A percentile compares a stretch with the other conserved stretches of the same genome.
phyloP scores from a whole-genome alignment of 2,888 invertebrate genomes.

The Chorisops tibialis region DNA sequence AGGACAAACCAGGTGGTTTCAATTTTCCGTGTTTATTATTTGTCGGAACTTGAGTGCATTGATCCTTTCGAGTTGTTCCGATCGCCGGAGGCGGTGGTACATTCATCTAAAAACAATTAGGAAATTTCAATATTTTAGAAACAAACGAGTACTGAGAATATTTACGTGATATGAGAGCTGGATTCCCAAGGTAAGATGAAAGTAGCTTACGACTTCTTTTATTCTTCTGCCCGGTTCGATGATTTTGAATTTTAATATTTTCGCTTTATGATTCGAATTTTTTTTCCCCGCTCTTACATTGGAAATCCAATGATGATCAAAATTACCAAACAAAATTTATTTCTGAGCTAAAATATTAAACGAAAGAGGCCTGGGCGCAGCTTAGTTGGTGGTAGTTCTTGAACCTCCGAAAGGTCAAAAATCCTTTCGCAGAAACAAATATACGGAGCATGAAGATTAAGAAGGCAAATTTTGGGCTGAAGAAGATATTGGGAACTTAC shows the following conservation, averaged over 20 bases:
- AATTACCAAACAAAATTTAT: not conserved
- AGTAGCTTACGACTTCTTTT: not conserved
- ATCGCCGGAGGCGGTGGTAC: not conserved
- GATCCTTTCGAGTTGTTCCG: not conserved
- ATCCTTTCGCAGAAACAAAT: no score
- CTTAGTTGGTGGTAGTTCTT: no score
- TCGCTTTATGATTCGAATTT: no score
- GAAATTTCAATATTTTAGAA: slow-evolving; percentile 7
- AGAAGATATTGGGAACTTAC: no score
- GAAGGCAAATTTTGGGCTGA: no score
- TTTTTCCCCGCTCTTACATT: slow-evolving; percentile 18
- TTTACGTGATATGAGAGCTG: slow-evolving; percentile 17
- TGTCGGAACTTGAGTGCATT: slow-evolving; percentile 6
- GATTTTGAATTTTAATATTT: not conserved
- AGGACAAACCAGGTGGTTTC: not conserved
- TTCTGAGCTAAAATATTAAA: no score
- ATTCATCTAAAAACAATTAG: no score
- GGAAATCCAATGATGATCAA: slow-evolving; percentile 29
- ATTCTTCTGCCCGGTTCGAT: not conserved
- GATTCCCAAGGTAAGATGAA: slow-evolving; percentile 30
- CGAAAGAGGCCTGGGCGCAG: no score
- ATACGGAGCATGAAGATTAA: no score
- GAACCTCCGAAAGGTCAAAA: no score
- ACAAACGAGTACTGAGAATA: not conserved
- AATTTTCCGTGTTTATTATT: not conserved